These are phyloP conservation scores for Cactoblastis cactorum DNA, from an alignment of 2,888 invertebrate genomes.

Conservation along the genomic window DNA sequence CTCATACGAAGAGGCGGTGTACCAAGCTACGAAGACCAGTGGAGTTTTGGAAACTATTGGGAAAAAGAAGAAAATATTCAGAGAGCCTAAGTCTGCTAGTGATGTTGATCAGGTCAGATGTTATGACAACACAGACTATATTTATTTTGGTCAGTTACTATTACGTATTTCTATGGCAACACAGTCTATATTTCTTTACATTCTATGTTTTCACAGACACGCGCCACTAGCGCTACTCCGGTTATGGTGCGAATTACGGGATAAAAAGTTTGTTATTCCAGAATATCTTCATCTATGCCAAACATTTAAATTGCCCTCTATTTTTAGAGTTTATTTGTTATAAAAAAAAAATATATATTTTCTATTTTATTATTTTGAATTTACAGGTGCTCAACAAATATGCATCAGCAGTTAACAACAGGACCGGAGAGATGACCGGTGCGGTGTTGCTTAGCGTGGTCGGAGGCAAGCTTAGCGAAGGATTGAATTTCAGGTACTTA, in stretches of 20 bases:
- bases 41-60: slow-evolving; percentile 83
- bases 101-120: slow-evolving; percentile 84
- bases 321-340: background rate
- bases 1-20: slow-evolving; percentile 88
- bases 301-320: too few species aligned
- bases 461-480: slow-evolving; percentile 98
- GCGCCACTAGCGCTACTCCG: too few species aligned
- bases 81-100: slow-evolving; percentile 86
- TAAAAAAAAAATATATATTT: too few species aligned
- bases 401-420: slow-evolving; percentile 51
- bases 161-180: too few species aligned
- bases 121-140: too few species aligned
- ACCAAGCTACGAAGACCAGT: slow-evolving; percentile 79
- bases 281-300: too few species aligned
- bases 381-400: slow-evolving; percentile 61
- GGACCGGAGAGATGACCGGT: slow-evolving; percentile 74
- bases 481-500: slow-evolving; percentile 88
- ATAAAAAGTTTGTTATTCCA: too few species aligned
- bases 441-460: slow-evolving; percentile 97
- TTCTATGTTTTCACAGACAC: too few species aligned
- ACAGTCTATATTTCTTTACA: too few species aligned
- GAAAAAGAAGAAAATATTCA: slow-evolving; percentile 85
- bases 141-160: too few species aligned
- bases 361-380: too few species aligned
- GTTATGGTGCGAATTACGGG: too few species aligned